Percentiles rank a stretch among this genome's conserved stretches.
phyloP scores from a whole-genome alignment of 2,113 vertebrate species.

The Tragelaphus scriptus region DNA sequence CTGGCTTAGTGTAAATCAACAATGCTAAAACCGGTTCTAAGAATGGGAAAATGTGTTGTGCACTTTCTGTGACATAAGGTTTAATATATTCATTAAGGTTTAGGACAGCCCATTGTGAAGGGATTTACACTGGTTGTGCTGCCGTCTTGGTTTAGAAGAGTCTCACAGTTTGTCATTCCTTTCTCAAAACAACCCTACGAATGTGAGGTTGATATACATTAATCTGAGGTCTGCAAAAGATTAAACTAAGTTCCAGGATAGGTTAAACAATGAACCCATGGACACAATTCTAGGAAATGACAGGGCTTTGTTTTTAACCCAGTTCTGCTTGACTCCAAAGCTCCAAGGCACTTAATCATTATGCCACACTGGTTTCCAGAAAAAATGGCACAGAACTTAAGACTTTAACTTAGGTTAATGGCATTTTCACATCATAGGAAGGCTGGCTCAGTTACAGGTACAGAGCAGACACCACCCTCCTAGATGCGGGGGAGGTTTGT shows the following conservation, averaged over 20 bases:
- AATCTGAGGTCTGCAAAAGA: background rate
- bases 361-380: background rate
- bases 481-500: background rate
- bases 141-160: background rate
- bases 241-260: background rate
- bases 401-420: background rate
- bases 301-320: background rate
- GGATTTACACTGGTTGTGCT: background rate
- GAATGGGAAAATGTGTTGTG: background rate
- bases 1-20: background rate
- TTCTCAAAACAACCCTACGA: background rate
- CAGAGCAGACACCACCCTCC: background rate
- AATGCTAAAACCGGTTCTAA: background rate
- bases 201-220: background rate
- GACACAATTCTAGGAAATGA: background rate
- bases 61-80: background rate
- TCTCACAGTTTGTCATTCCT: background rate
- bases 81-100: background rate
- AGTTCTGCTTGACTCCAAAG: background rate
- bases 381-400: background rate
- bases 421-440: background rate
- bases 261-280: background rate
- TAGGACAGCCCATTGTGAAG: background rate
- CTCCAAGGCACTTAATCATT: background rate
- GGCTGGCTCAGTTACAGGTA: background rate